Base-by-base conservation (phyloP, 2,888 invertebrate species). In the Conomelus anceps region DNA sequence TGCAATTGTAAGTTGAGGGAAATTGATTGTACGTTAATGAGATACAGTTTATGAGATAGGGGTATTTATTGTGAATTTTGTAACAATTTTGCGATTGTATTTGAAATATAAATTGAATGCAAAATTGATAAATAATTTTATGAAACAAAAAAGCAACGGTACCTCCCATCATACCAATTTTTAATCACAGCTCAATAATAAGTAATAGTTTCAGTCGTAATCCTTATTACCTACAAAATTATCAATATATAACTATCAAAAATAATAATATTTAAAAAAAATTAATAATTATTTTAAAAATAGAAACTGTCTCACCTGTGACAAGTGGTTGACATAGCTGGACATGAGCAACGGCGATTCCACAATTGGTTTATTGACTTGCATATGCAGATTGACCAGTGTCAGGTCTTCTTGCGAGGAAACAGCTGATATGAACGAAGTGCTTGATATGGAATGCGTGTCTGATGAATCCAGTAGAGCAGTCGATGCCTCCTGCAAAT, bases 281-380 rank as follows among this genome's bases (percentile, higher is more conserved):
- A 84, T 24, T 23, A 20, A 89, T 24, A n/a, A 9, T 22, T 24
- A 23, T 22, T 1, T 9, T 34, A 17, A 34, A 34, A 34, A 34
- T 34, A 9, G 17, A 34, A 3, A 3, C 22, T 89, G 3, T 7
- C 22, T 89, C 89, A 96, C 96, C 94, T 98, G 98, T 3, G 98
- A 98, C 92, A 99, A 94, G 93, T 99, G 98, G 92, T 96, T 96
- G 93, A 97, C 96, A 93, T 99, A 99, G 92, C 98, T 98, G 4
- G 98, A 97, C 98, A 99, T 98, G 0, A 99, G 94, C 89, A 99
- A 94, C 0, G 99, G 98, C 0, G 99, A 99, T 92, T 98, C 98
- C 7, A 98, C 96, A 91, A 99, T 99, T 0, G 98, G 97, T 91
- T 96, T 95, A 93, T 98, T 98, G 24, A 98, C 96, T 94, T 99